Evolutionary conservation across 1,140 invertebrate genomes (phyloP).

Genomic region (Cotesia glomerata): DNA sequence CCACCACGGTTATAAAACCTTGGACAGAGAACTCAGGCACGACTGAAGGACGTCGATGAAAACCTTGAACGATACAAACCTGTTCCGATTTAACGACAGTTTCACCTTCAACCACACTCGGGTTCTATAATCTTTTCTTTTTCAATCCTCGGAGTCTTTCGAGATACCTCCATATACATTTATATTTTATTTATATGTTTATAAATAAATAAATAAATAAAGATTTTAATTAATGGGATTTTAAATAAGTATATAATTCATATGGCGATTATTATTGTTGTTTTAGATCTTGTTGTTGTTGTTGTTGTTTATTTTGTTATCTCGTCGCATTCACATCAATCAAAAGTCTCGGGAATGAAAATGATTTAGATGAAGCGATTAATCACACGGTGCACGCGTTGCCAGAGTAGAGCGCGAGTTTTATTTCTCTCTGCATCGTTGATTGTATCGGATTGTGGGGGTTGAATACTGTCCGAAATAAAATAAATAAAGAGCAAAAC

Average conservation of each 20-base stretch:
- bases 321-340: slow-evolving; percentile 9
- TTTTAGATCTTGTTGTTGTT: too few species aligned
- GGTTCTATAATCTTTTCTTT: background rate
- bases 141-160: background rate
- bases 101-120: slow-evolving; percentile 3
- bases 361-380: slow-evolving; percentile 8
- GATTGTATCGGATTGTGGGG: background rate
- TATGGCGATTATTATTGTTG: too few species aligned
- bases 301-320: background rate
- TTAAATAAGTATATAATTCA: background rate
- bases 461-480: background rate
- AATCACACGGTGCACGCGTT: background rate
- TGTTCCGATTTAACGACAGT: slow-evolving; percentile 28
- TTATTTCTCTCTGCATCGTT: background rate
- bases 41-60: slow-evolving; percentile 18
- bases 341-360: background rate
- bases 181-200: too few species aligned
- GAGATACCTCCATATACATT: too few species aligned
- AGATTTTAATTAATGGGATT: background rate
- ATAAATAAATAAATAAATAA: background rate
- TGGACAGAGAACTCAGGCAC: slow-evolving; percentile 10
- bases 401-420: background rate
- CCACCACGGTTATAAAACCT: slow-evolving; percentile 11
- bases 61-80: slow-evolving; percentile 29
- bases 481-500: background rate